A percentile compares a stretch with the other conserved stretches of the same genome.
These are phyloP conservation scores for Pollenia angustigena DNA, from an alignment of 2,888 invertebrate genomes.

Conservation along the genomic window DNA sequence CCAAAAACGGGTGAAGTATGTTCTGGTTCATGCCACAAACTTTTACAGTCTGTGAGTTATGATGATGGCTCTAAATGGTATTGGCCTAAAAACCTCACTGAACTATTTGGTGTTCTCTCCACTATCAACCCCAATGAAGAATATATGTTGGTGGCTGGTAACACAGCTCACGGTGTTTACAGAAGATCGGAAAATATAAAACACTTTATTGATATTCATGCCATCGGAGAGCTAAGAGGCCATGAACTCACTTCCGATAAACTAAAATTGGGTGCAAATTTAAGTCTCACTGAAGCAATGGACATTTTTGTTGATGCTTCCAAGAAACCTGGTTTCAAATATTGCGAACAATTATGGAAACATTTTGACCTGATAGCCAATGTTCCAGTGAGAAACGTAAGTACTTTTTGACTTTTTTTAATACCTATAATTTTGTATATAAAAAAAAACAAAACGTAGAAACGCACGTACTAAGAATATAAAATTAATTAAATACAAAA, in stretches of 20 bases:
- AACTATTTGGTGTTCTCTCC: conserved; percentile 80
- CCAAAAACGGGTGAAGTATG: conserved; percentile 81
- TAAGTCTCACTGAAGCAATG: conserved; percentile 85
- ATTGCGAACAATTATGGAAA: conserved; percentile 83
- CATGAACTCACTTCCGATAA: conserved; percentile 80
- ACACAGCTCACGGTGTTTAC: conserved; percentile 89
- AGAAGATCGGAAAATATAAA: conserved; percentile 79
- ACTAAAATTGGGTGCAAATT: conserved; percentile 79
- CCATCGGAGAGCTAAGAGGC: conserved; percentile 86
- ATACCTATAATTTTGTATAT: no score
- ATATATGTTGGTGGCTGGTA: conserved; percentile 89
- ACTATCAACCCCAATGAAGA: conserved; percentile 80
- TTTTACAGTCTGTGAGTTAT: conserved; percentile 39
- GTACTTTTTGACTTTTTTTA: conserved; percentile 82
- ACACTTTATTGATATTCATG: conserved; percentile 87
- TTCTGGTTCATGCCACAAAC: conserved; percentile 76
- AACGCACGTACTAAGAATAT: no score
- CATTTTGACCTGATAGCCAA: conserved; percentile 88
- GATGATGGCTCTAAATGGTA: conserved; percentile 76
- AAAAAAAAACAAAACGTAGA: no score
- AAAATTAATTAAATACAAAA: neutral
- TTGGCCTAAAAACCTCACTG: conserved; percentile 75
- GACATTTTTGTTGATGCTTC: conserved; percentile 82
- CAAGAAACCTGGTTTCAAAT: conserved; percentile 85
- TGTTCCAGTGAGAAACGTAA: conserved; percentile 88